Evolutionary conservation across 2,888 invertebrate species (phyloP), one percentile per base, ranked within the genome.

Genomic region (Dryadula phaetusa): DNA sequence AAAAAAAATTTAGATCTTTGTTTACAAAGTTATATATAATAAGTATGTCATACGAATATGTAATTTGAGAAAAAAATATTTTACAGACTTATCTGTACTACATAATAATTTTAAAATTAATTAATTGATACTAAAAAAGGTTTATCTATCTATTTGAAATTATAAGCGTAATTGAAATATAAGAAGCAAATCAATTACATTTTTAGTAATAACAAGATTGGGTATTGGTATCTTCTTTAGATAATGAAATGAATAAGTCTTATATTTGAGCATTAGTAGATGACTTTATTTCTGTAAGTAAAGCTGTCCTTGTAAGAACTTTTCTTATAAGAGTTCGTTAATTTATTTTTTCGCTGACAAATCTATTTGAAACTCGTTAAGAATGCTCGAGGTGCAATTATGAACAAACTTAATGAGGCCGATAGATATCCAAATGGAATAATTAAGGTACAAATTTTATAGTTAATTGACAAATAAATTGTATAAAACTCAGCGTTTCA

Each of bases 371-470:
- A 54, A 40, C 40, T 56, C n/a, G 40, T 56, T 40, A 56, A 37
- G 54, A 56, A 56, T 37, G 54, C 54, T 37, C n/a, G 14, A 56
- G n/a, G 37, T 56, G 37, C 37, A 56, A 56, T 56, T 56, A 37
- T 56, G 10, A 40, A n/a, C 7, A 22, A 56, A 40, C 37, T 37
- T 40, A 56, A 37, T 56, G 40, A 56, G n/a, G 4, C 16, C 10
- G 22, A 56, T 16, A 40, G 37, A 40, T 22, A 22, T n/a, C 56
- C 40, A 22, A 56, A 22, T 28, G 12, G 40, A n/a, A 40, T 56
- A 37, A 37, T 37, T 54, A 40, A 20, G n/a, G 8, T 3, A 8
- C 14, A 54, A 54, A 54, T 28, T 28, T 28, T 52, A 28, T 28
- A 52, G 16, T 52, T 52, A 16, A 32, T 32, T 4, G n/a, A 16